Base-by-base conservation (phyloP, 2,888 invertebrate species). In the Rhorus exstirpatorius region DNA sequence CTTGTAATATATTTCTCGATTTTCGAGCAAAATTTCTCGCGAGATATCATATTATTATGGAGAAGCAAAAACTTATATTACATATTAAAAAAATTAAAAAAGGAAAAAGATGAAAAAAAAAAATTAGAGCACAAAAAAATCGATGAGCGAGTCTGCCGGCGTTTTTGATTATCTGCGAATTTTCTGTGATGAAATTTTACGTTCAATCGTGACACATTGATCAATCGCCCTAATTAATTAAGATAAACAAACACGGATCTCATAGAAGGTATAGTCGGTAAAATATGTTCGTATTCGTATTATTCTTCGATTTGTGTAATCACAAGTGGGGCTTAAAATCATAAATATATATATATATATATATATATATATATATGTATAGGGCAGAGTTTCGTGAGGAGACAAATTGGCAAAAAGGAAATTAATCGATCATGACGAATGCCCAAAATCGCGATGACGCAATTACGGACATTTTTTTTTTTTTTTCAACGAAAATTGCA, bases 161-260 rank as follows among this genome's bases (percentile, higher is more conserved):
- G 31, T 55, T 17, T 63, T 19, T 31, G 55, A 74, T 84, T 76
- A 67, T 14, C 53, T 77, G 61, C 35, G n/a, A 49, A 81, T 82
- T 85, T 86, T 88, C 86, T 87, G 86, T 86, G 87, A 85, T 86
- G 41, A 46, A 83, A 79, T 81, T 24, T 75, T 83, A 71, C 53
- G 72, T 77, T 81, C 24, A 71, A 68, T 31, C 44, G 58, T 35
- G 58, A 77, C 61, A 61, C 17, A 38, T 60, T 72, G 58, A 44
- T 76, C 24, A 51, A 70, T 60, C 19, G 4, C 55, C 8, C 17
- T 76, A n/a, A n/a, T n/a, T n/a, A 72, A 24, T 70, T 81, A 35
- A 58, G 49, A 31, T 14, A 61, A 14, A 21, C 26, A 49, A 51
- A 72, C 53, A 78, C 46, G 61, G 68, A 63, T 74, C 67, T 74